Base-by-base conservation (phyloP, 2,888 invertebrate species). In the Macrostomum cliftonense region DNA sequence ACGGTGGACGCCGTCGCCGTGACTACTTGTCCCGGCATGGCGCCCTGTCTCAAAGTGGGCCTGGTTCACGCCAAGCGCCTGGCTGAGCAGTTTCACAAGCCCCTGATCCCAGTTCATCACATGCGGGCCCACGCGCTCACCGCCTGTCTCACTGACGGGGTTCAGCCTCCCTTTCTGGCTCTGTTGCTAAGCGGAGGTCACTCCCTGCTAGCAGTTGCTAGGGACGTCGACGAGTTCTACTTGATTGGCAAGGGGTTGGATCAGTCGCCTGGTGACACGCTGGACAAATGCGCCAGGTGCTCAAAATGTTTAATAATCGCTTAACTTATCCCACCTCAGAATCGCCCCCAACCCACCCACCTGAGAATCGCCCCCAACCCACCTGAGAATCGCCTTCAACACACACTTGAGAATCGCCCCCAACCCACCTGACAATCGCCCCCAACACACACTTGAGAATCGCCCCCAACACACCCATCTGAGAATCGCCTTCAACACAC, bases 41-140 rank as follows among this genome's bases (percentile, higher is more conserved):
- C 78, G 0, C 61, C 82, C 47, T 86, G 86, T 50, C 73, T 95
- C 47, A 57, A 74, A 52, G 78, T 91, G 53, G 93, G 93, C 37
- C 72, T 80, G 42, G 78, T 79, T 55, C 84, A 84, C 76, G 86
- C 83, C 1, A 83, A 80, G 61, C 75, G 80, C 61, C 67, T 89
- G 45, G 78, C 81, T 17, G 74, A 73, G 56, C 71, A 73, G 55
- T 54, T 19, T 16, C 5, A 47, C 17, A 12, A 11, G 20, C 16
- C 88, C 0, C 72, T 95, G 54, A 83, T 97, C 64, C 89, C 95
- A 0, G 80, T 97, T 52, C 95, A 97, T 74, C 97, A 97, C 61
- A 97, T 97, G 97, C 82, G 93, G 74, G 95, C 97, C 1, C 97
- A 97, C 75, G 89, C 95, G 4, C 73, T 97, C 50, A 83, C 83